Percentiles rank a stretch among this genome's conserved stretches.
phyloP scores from a whole-genome alignment of 2,888 invertebrate genomes.

The Eurytoma californica region DNA sequence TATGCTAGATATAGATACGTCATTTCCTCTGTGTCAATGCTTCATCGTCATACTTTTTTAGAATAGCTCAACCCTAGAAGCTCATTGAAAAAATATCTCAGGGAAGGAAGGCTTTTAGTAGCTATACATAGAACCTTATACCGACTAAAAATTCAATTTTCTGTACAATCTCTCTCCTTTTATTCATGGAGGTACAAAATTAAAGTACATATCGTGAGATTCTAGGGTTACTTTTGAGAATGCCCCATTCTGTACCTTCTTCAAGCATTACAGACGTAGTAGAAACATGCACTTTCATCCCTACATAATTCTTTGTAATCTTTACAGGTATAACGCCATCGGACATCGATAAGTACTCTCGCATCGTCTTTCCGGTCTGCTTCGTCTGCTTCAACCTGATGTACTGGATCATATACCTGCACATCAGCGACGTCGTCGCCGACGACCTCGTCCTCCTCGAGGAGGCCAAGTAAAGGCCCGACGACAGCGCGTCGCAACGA shows the following conservation, averaged over 20 bases:
- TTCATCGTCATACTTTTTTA: constrained; percentile 44
- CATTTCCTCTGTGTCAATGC: constrained; percentile 45
- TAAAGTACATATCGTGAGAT: background rate
- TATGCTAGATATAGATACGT: constrained; percentile 46
- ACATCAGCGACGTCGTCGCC: constrained; percentile 96
- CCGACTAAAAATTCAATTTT: too few species aligned
- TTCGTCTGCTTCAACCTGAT: constrained; percentile 99
- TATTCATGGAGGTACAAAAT: background rate
- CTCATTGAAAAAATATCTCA: background rate
- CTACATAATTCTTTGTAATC: constrained; percentile 17
- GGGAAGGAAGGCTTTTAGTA: too few species aligned
- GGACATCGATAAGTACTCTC: constrained; percentile 99
- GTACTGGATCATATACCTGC: constrained; percentile 98
- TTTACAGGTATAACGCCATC: constrained; percentile 88
- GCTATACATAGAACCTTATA: too few species aligned
- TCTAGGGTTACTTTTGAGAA: constrained; percentile 30
- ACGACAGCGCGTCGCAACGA: constrained; percentile 14
- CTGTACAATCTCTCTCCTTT: background rate
- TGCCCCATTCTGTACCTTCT: constrained; percentile 29
- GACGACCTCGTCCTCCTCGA: constrained; percentile 86
- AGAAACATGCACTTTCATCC: background rate
- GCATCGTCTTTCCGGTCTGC: constrained; percentile 98
- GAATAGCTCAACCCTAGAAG: constrained; percentile 30
- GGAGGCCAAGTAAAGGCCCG: constrained; percentile 69
- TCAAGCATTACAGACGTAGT: constrained; percentile 4